Conservation (phyloP, 1,140 invertebrate genomes). For the Drosophila hydei region DNA sequence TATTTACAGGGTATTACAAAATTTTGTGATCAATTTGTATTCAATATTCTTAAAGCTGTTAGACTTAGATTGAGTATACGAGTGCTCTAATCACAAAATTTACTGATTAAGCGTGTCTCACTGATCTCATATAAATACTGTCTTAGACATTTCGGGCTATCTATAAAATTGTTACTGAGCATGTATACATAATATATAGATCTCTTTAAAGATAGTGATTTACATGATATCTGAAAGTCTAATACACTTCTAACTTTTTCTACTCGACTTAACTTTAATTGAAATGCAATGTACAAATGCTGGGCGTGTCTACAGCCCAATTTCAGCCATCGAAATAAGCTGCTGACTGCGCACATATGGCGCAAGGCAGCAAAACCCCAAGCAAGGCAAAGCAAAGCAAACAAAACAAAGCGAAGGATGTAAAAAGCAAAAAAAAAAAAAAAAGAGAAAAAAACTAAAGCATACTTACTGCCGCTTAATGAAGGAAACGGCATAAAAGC, state of each 20-base stretch:
- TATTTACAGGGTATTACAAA: too few species aligned
- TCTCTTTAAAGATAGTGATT: background rate
- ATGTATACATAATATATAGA: too few species aligned
- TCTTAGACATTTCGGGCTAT: too few species aligned
- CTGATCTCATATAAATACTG: too few species aligned
- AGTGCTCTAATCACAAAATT: too few species aligned
- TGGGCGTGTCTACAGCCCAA: slow-evolving; percentile 33
- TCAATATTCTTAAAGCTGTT: too few species aligned
- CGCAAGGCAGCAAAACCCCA: slow-evolving; percentile 6
- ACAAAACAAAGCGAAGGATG: slow-evolving; percentile 25
- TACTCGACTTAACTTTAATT: slow-evolving; percentile 41
- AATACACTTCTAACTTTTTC: too few species aligned
- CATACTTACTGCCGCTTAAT: slow-evolving; percentile 58
- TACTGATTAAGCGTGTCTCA: too few species aligned
- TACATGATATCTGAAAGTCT: slow-evolving; percentile 9
- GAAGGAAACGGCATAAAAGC: slow-evolving; percentile 63
- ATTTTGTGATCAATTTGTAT: too few species aligned
- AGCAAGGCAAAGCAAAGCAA: slow-evolving; percentile 28
- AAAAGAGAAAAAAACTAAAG: slow-evolving; percentile 41
- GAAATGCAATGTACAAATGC: slow-evolving; percentile 52
- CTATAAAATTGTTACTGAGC: too few species aligned
- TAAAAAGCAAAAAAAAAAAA: too few species aligned
- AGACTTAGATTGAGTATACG: too few species aligned
- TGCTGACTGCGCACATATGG: slow-evolving; percentile 47
- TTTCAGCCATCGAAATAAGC: slow-evolving; percentile 12